Evolutionary conservation across 1,140 invertebrate species (phyloP), one percentile per base, ranked within the genome.

Genomic region (Linepithema humile): DNA sequence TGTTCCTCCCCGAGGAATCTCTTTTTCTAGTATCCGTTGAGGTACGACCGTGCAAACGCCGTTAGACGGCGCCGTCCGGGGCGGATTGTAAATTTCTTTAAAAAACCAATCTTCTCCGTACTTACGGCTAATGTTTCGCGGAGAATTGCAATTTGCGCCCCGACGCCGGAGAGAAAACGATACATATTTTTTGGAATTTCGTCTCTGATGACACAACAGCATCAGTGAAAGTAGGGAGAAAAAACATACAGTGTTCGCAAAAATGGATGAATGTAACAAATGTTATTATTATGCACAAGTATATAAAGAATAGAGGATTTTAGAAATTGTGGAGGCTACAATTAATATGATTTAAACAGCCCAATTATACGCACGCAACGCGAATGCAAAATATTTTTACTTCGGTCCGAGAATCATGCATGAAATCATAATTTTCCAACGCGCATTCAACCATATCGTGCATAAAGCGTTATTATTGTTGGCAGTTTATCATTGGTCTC

Each of bases 91-190:
- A 90, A 90, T 90, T 88, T 88, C 86, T 83, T 91, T 87, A 85
- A 85, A 85, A 87, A 90, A 86, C 89, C 89, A 91, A 91, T 91
- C 89, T 91, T 69, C 78, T 15, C 62, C 60, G 59, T 87, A 74
- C 78, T 89, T 88, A 85, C 75, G 72, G 83, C 73, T 89, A 90
- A 89, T 88, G 86, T 89, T 88, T 90, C 80, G 83, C 78, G 32
- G 84, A 83, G 82, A 83, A 89, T 89, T 91, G 74, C 89, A 85
- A 88, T 90, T 89, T 90, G 78, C 89, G 75, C 82, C 74, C 60
- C 55, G 40, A 62, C 12, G 55, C 35, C 57, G 23, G 12, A 55
- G 67, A 32, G 23, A 80, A 59, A 59, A 26, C 48, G 35, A 64
- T 82, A 77, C 55, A 48, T 35, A 10, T 53, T 23, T 29, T 32